Conservation (phyloP, 2,113 vertebrate species). For the Paradoxurus hermaphroditus region DNA sequence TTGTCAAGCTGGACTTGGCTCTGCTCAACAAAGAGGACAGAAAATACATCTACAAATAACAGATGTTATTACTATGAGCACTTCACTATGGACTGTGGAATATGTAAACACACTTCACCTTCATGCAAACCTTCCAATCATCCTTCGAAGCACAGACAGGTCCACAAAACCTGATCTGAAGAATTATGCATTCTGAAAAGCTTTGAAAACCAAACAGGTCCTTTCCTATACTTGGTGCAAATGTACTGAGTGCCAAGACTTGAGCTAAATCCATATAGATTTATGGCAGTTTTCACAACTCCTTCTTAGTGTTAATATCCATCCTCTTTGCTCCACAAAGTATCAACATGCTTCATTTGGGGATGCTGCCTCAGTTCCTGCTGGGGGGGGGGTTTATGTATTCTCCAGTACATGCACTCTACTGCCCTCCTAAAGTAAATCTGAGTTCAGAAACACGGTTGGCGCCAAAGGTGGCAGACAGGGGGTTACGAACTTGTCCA, state of each 20-base stretch:
- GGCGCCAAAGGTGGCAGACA: background rate
- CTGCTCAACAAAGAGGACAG: background rate
- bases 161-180: background rate
- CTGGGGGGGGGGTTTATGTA: background rate
- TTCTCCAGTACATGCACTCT: background rate
- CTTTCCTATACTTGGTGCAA: background rate
- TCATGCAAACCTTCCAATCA: background rate
- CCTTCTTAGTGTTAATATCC: background rate
- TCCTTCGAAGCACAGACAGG: background rate
- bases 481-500: background rate
- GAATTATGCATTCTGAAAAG: background rate
- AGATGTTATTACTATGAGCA: background rate
- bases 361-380: background rate
- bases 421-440: background rate
- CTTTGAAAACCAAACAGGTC: background rate
- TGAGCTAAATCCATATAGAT: background rate
- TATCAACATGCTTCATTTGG: background rate
- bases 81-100: background rate
- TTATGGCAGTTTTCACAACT: background rate
- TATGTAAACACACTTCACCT: background rate
- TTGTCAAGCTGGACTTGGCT: background rate
- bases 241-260: background rate
- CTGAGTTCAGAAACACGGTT: conserved; percentile 13
- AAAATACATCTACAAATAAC: background rate
- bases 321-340: background rate